These are phyloP conservation scores for Cryptomyrus ogoouensis DNA, from an alignment of 2,113 vertebrate species.

Conservation along the genomic window DNA sequence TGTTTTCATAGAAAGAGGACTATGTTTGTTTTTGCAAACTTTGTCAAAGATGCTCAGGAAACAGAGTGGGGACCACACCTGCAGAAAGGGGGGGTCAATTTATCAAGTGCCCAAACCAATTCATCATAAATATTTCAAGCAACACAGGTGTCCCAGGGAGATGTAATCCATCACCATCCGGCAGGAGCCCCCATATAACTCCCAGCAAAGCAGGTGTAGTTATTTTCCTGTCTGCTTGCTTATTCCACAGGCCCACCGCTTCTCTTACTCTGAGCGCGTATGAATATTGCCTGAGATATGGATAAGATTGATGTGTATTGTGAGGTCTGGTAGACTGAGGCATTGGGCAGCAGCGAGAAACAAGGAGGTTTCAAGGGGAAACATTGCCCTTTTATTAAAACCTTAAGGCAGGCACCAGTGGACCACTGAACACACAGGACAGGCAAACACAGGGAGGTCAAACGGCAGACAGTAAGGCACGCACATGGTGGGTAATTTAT, in stretches of 20 bases:
- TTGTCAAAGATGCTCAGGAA: conserved; percentile 27
- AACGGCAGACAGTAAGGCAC: neutral
- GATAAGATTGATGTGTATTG: neutral
- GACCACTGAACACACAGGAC: neutral
- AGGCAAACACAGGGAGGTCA: neutral
- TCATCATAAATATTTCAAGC: conserved; percentile 37
- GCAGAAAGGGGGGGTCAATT: conserved; percentile 32
- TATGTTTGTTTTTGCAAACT: conserved; percentile 33
- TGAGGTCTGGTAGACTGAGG: neutral
- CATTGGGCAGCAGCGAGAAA: neutral
- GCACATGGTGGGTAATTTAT: neutral
- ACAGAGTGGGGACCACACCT: conserved; percentile 43
- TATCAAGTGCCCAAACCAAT: conserved; percentile 35
- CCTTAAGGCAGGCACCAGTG: neutral
- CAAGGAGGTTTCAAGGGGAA: neutral
- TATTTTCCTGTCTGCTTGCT: neutral
- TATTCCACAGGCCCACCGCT: neutral
- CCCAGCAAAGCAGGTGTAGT: neutral
- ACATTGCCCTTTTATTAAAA: neutral
- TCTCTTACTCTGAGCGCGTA: neutral
- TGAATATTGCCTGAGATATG: neutral
- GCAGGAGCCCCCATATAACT: neutral
- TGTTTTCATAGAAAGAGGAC: neutral
- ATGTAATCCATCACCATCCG: neutral
- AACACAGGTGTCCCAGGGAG: conserved; percentile 38